A percentile compares a stretch with the other conserved stretches of the same genome.
These are phyloP conservation scores for Hystrix brachyura DNA, from an alignment of 2,113 vertebrate genomes.

Conservation along the genomic window DNA sequence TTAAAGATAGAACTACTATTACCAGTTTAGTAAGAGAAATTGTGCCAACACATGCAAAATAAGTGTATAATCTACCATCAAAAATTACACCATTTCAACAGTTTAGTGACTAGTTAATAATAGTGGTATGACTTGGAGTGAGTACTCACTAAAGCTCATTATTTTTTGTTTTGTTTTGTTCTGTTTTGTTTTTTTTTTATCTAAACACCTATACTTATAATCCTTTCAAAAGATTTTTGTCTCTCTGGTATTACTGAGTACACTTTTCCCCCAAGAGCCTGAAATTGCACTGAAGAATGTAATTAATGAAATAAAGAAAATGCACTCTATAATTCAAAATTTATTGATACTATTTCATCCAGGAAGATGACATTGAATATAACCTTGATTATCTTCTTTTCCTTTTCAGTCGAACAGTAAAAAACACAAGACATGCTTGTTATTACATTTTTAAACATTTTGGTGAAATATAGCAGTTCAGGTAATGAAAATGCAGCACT, in stretches of 20 bases:
- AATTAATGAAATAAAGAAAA: slow-evolving; percentile 73
- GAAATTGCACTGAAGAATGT: slow-evolving; percentile 36
- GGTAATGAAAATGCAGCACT: slow-evolving; percentile 74
- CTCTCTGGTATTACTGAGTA: slow-evolving; percentile 50
- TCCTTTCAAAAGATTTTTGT: slow-evolving; percentile 45
- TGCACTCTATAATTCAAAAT: slow-evolving; percentile 53
- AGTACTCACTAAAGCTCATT: slow-evolving; percentile 42
- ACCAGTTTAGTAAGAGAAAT: background rate
- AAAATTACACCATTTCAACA: background rate
- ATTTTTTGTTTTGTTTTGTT: background rate
- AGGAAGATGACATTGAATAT: slow-evolving; percentile 51
- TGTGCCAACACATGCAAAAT: background rate
- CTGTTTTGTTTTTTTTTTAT: background rate
- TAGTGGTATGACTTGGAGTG: background rate
- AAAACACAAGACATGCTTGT: slow-evolving; percentile 54
- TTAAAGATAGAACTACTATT: background rate
- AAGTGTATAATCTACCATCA: background rate
- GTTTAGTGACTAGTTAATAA: slow-evolving; percentile 21
- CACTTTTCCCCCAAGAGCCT: background rate
- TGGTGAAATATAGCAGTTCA: slow-evolving; percentile 67
- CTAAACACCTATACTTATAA: background rate
- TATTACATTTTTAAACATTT: slow-evolving; percentile 67
- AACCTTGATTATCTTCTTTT: slow-evolving; percentile 55
- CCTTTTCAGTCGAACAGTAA: slow-evolving; percentile 47
- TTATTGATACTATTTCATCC: slow-evolving; percentile 63